Percentiles rank a stretch among this genome's conserved stretches.
phyloP scores from a whole-genome alignment of 2,113 vertebrate species.

The Centrocercus urophasianus region DNA sequence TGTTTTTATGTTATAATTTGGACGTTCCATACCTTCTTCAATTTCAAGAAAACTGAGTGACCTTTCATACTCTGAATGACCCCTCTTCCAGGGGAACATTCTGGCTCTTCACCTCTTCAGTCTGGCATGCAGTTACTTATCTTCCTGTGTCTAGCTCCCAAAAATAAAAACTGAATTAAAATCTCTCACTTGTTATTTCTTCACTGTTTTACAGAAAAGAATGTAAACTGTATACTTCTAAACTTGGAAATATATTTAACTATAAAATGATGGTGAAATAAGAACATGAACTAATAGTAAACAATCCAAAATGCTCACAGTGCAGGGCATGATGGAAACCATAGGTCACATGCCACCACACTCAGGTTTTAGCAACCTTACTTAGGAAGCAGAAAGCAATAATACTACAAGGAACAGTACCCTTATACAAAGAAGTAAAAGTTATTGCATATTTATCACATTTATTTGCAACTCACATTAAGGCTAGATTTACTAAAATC shows the following conservation, averaged over 20 bases:
- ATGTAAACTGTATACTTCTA: constrained; percentile 70
- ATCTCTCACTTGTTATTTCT: constrained; percentile 43
- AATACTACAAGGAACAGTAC: constrained; percentile 56
- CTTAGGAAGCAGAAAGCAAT: constrained; percentile 53
- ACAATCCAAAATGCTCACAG: constrained; percentile 66
- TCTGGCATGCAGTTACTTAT: constrained; percentile 15
- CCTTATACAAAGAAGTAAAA: constrained; percentile 56
- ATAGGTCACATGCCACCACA: constrained; percentile 29
- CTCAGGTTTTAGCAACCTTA: constrained; percentile 42
- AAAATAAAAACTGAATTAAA: constrained; percentile 27
- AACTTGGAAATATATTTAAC: constrained; percentile 56
- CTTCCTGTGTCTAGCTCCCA: constrained; percentile 12
- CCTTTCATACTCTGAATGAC: constrained; percentile 3
- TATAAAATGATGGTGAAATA: constrained; percentile 66
- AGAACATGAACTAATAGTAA: constrained; percentile 48
- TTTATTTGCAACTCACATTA: constrained; percentile 70
- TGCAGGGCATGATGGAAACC: constrained; percentile 58
- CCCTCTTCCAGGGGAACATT: neutral
- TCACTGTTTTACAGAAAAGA: constrained; percentile 49
- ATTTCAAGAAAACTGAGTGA: constrained; percentile 20
- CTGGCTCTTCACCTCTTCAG: neutral
- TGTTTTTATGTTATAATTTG: neutral
- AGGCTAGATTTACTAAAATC: constrained; percentile 69
- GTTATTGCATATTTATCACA: constrained; percentile 77
- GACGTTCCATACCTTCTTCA: neutral